These are phyloP conservation scores for Hydraecia micacea DNA, from an alignment of 2,888 invertebrate genomes.

Conservation along the genomic window DNA sequence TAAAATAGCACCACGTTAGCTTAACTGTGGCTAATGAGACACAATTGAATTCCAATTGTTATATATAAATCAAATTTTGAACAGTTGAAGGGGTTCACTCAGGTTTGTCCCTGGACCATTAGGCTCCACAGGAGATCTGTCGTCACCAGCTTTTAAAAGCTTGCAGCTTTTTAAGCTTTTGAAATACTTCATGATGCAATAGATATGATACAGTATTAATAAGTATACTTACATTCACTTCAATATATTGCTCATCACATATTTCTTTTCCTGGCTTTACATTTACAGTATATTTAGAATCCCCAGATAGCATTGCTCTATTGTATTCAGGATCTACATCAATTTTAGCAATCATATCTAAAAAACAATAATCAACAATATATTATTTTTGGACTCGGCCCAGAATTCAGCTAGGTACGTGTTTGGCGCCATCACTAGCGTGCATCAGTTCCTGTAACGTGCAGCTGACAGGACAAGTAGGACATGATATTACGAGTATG, in stretches of 20 bases:
- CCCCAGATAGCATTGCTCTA: constrained; percentile 78
- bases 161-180: no score
- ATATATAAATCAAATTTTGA: background rate
- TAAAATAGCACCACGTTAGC: background rate
- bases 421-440: no score
- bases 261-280: constrained; percentile 74
- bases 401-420: no score
- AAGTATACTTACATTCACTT: constrained; percentile 78
- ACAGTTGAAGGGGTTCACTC: no score
- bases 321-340: constrained; percentile 78
- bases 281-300: constrained; percentile 73
- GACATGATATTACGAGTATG: no score
- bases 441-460: no score
- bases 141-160: background rate
- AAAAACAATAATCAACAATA: constrained; percentile 41
- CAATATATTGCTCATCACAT: constrained; percentile 82
- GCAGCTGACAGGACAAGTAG: no score
- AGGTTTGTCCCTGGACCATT: background rate
- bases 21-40: no score
- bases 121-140: background rate
- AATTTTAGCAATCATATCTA: constrained; percentile 80
- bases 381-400: no score
- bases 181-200: background rate
- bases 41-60: no score
- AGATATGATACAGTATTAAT: background rate